Evolutionary conservation across 2,797 vertebrate species (phyloP).

Genomic region (Natrix natrix): DNA sequence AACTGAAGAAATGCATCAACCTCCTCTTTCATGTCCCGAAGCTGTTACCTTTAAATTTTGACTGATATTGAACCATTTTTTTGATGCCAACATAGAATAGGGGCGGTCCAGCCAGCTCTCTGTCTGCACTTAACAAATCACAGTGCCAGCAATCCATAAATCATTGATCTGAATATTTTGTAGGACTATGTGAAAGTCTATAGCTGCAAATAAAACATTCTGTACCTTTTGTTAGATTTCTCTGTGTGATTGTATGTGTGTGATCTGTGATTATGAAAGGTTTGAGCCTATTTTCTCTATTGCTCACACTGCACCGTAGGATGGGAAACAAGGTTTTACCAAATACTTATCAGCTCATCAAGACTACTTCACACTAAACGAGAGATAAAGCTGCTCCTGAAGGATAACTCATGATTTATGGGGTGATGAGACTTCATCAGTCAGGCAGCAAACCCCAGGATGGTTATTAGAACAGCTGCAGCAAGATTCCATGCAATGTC

Average conservation of each 20-base stretch:
- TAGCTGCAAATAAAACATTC: neutral
- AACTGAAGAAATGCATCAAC: neutral
- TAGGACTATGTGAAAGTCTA: neutral
- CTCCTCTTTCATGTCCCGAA: neutral
- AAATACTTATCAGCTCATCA: neutral
- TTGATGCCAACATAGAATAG: neutral
- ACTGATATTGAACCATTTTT: constrained; percentile 5
- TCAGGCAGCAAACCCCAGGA: neutral
- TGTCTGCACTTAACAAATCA: neutral
- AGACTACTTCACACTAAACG: neutral
- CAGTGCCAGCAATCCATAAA: constrained; percentile 12
- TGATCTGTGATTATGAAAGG: neutral
- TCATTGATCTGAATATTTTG: constrained; percentile 7
- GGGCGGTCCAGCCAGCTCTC: neutral
- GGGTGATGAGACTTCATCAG: neutral
- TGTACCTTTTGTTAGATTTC: neutral
- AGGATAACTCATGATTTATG: neutral
- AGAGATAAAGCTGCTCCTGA: neutral
- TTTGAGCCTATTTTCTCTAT: neutral
- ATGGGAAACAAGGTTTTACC: neutral
- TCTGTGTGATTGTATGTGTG: neutral
- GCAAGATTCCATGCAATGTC: neutral
- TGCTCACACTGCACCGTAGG: neutral
- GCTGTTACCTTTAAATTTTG: constrained; percentile 1
- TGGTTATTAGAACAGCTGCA: neutral